Percentiles rank a stretch among this genome's conserved stretches.
phyloP scores from a whole-genome alignment of 2,113 vertebrate species.

The Xiphias gladius region DNA sequence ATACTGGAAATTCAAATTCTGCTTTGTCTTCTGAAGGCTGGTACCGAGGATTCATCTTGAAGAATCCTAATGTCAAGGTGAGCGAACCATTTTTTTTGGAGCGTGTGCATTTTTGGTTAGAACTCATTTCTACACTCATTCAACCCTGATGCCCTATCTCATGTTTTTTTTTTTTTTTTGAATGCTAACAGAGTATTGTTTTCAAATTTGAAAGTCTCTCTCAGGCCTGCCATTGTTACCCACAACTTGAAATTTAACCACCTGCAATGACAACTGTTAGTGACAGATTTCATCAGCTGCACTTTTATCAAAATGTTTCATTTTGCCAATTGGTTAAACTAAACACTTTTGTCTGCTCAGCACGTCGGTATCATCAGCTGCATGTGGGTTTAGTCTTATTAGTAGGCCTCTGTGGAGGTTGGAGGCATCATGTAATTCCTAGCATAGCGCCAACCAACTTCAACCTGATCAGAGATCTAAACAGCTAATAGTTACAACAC shows the following conservation, averaged over 20 bases:
- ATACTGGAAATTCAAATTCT: conserved; percentile 24
- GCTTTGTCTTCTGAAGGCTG: conserved; percentile 88
- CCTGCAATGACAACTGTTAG: background rate
- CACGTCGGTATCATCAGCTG: background rate
- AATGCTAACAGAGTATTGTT: background rate
- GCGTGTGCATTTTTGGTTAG: background rate
- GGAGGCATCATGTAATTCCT: background rate
- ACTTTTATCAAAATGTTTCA: no score
- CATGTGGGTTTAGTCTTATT: background rate
- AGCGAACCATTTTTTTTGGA: conserved; percentile 36
- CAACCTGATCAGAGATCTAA: background rate
- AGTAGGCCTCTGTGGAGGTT: background rate
- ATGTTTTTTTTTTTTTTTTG: background rate
- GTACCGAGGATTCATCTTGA: conserved; percentile 98
- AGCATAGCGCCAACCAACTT: no score
- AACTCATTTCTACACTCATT: background rate
- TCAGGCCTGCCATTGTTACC: background rate
- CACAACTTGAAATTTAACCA: background rate
- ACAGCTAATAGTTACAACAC: background rate
- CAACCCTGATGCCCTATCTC: background rate
- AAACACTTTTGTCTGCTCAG: background rate
- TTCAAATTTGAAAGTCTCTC: background rate
- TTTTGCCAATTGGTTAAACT: background rate
- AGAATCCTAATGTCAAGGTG: conserved; percentile 97
- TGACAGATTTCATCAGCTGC: background rate